Evolutionary conservation across 2,113 vertebrate genomes (phyloP).

Genomic region (Emydocephalus ijimae): DNA sequence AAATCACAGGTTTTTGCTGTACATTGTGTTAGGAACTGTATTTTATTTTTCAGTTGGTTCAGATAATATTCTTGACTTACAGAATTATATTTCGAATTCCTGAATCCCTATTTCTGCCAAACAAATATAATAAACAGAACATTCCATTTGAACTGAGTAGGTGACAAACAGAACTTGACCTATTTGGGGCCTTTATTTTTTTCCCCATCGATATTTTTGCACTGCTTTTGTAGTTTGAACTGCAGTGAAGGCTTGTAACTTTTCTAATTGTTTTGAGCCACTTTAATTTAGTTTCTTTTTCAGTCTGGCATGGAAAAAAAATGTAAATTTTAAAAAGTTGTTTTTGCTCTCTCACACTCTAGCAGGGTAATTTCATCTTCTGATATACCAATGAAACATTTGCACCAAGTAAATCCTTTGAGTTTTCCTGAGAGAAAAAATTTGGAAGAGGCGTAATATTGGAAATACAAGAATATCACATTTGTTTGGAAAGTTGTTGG

Average conservation of each 20-base stretch:
- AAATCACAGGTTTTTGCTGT: too few species aligned
- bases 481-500: too few species aligned
- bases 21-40: too few species aligned
- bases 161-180: background rate
- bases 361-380: background rate
- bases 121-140: background rate
- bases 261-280: background rate
- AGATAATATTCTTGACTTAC: background rate
- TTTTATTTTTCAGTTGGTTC: background rate
- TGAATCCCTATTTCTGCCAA: background rate
- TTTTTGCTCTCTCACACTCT: background rate
- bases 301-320: background rate
- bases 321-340: background rate
- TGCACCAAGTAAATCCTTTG: background rate
- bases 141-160: background rate
- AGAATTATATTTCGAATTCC: background rate
- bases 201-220: background rate
- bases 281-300: background rate
- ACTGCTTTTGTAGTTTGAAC: background rate
- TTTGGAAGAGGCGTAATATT: background rate
- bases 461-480: background rate
- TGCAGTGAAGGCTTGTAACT: background rate
- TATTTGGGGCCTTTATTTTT: too few species aligned
- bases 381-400: background rate
- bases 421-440: background rate